Evolutionary conservation across 2,113 vertebrate species (phyloP).

Genomic region (Istiophorus platypterus): DNA sequence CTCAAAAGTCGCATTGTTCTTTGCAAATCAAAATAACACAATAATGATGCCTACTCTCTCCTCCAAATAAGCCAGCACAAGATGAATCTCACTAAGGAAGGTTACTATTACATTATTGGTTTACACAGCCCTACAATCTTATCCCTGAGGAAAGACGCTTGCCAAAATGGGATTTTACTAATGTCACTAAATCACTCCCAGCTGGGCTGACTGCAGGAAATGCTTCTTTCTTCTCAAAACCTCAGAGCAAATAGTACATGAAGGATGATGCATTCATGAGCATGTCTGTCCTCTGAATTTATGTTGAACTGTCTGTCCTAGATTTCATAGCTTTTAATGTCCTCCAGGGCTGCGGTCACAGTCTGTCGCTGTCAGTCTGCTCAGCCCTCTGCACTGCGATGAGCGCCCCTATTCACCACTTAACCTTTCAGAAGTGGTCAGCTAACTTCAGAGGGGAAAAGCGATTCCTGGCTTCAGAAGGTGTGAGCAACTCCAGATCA

Average conservation of each 20-base stretch:
- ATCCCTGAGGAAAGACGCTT: constrained; percentile 80
- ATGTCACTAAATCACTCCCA: constrained; percentile 86
- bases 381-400: constrained; percentile 29
- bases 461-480: constrained; percentile 55
- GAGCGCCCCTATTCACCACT: constrained; percentile 51
- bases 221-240: constrained; percentile 83
- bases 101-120: constrained; percentile 83
- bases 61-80: constrained; percentile 70
- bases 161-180: constrained; percentile 82
- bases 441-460: constrained; percentile 59
- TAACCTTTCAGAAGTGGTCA: constrained; percentile 69
- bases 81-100: constrained; percentile 73
- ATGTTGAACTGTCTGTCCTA: constrained; percentile 62
- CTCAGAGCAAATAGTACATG: constrained; percentile 82
- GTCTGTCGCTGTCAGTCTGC: constrained; percentile 39
- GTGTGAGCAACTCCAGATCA: constrained; percentile 63
- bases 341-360: constrained; percentile 42
- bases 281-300: constrained; percentile 67
- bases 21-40: constrained; percentile 63
- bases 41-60: constrained; percentile 53
- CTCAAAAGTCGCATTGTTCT: constrained; percentile 54
- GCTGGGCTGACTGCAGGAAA: constrained; percentile 83
- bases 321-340: constrained; percentile 66
- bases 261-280: constrained; percentile 78
- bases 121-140: constrained; percentile 81